Evolutionary conservation across 2,888 invertebrate species (phyloP).

Genomic region (Philhelius pedissequus): DNA sequence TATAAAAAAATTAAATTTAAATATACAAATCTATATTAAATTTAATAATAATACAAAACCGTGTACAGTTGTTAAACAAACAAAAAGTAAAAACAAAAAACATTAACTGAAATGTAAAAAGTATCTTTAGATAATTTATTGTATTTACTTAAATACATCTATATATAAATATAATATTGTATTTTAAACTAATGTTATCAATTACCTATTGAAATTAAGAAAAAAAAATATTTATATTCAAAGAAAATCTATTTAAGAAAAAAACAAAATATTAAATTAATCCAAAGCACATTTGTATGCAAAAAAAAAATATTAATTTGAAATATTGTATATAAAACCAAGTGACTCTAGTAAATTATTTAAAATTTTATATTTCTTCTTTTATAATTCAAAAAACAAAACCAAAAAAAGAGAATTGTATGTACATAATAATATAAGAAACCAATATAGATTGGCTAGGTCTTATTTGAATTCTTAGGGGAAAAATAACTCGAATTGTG

Average conservation of each 20-base stretch:
- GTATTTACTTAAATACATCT: conserved; percentile 48
- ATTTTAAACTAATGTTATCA: conserved; percentile 61
- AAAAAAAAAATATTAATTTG: conserved; percentile 9
- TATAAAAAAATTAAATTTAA: conserved; percentile 9
- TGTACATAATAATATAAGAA: not conserved
- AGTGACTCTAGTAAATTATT: conserved; percentile 50
- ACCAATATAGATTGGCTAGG: not conserved
- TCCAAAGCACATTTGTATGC: conserved; percentile 48
- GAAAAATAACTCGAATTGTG: not conserved
- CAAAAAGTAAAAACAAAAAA: conserved; percentile 14
- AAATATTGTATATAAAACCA: conserved; percentile 35
- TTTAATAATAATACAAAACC: not conserved
- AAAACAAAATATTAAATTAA: conserved; percentile 13
- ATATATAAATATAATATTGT: conserved; percentile 11
- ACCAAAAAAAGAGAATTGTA: not conserved
- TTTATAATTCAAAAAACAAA: not conserved
- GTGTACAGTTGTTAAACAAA: conserved; percentile 45
- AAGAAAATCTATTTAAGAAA: conserved; percentile 11
- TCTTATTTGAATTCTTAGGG: conserved; percentile 21
- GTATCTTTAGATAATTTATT: conserved; percentile 57
- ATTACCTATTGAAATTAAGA: conserved; percentile 62
- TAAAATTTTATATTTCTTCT: conserved; percentile 35
- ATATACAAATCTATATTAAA: not conserved
- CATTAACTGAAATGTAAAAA: conserved; percentile 42
- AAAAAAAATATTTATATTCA: conserved; percentile 49